Base-by-base conservation (phyloP, 2,797 vertebrate genomes). In the Microhierax caerulescens region DNA sequence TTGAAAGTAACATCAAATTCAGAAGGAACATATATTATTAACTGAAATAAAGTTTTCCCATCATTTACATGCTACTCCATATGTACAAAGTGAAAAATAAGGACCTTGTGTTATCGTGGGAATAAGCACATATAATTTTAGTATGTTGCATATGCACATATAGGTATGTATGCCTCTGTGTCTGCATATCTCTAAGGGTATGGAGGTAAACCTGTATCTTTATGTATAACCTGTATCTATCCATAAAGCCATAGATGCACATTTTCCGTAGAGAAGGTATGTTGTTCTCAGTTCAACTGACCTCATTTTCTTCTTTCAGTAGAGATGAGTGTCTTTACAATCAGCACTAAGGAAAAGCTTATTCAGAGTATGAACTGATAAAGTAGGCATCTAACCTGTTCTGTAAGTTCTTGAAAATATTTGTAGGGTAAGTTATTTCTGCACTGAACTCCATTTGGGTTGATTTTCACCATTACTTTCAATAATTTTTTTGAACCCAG, bases 281-380 rank as follows among this genome's bases (percentile, higher is more conserved):
- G 69, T 70, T 65, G 47, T 59, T 89, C 64, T 70, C 67, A 11
- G 36, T 90, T 90, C 54, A 90, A 74, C 53, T 88, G 93, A 91
- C 53, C 73, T 68, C 72, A 81, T 95, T 94, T 90, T 65, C 34
- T 37, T 67, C 59, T 68, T 90, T 84, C 53, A 61, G 47, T 23
- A 61, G 32, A 67, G 47, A 75, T 2, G 4, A 74, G 17, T 7
- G 48, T 73, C 28, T 48, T 69, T 72, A 48, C 8, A 69, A 60
- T 72, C 65, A 84, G 10, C 14, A 25, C 34, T 36, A 68, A 57
- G 22, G 23, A 67, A 82, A 91, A 47, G 9, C 30, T 36, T 78
- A 75, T 85, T 72, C 65, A 79, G 39, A 63, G 17, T n/a, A 51
- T 25, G 43, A 90, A 60, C 22, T 64, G 48, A 39, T 45, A 74